Evolutionary conservation across 2,888 invertebrate species (phyloP), one percentile per base, ranked within the genome.

Genomic region (Calliopum simillimum): DNA sequence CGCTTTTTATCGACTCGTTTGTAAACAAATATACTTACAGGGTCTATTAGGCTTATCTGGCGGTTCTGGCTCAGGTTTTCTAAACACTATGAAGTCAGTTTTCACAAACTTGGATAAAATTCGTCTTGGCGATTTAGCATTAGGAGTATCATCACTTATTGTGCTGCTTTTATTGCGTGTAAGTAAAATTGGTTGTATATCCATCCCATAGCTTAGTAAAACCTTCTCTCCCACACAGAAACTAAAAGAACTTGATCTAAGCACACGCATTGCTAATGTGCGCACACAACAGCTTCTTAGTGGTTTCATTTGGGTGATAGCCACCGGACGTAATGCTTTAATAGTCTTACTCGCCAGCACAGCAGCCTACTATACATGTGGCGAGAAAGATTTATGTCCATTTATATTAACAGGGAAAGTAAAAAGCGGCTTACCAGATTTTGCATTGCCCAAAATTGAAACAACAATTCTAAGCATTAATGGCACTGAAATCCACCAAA

Each of bases 301-400:
- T 77, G 92, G 91, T 80, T 80, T 89, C 4, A 85, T 94, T 21
- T 96, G 95, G 94, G 83, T 95, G 3, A 82, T 93, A 14, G 92
- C 94, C 1, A 95, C 94, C 0, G 93, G 94, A 0, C 89, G 96
- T 71, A 96, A 96, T 83, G 96, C 95, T 0, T 88, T 96, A 63
- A 89, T 96, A 2, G 96, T 96, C 0, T 86, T 96, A 11, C 78
- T 80, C 8, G 73, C 84, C 55, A 86, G 86, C 68, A 72, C 90
- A 0, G 92, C 94, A 78, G 93, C 94, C 0, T 82, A 90, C 12
- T 87, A 92, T 41, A 92, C 94, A 0, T 85, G 85, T 44, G 75
- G 75, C 1, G 61, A 47, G 11, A 71, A 67, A 23, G 76, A 77
- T 0, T 59, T 63, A 0, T 85, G 91, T 12, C 92, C 92, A 0